Evolutionary conservation across 2,888 invertebrate genomes (phyloP), one percentile per base, ranked within the genome.

Genomic region (Sycophila texana): DNA sequence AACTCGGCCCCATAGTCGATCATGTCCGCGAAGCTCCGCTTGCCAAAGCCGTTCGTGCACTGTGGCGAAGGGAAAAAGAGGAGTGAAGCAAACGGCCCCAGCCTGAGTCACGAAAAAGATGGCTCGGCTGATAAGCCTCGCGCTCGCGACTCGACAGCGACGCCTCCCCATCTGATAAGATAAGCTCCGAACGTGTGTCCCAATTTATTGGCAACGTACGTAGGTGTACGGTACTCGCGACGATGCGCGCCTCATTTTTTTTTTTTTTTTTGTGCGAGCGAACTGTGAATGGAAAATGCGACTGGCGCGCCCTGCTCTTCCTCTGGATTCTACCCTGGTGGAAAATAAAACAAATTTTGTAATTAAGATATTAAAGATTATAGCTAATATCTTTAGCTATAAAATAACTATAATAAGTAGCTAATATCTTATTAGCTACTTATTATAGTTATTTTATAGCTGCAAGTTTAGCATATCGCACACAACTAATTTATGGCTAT

Each of bases 81-180:
- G 10, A 18, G 18, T 51, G 4, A 47, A 2, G 22, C 7, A 58
- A n/a, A 72, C 58, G 20, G 26, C 13, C 57, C 18, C 49, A 51
- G 51, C 58, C 20, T 71, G 70, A 71, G 58, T 49, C 13, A 18
- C 63, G 16, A 30, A n/a, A 26, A n/a, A 74, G 63, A 65, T 74
- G 74, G 65, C 72, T 72, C 72, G 53, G 7, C 49, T 18, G 71
- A 72, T 72, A 57, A 39, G 26, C 51, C 51, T 4, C 66, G 16
- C 55, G 22, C 65, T 63, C 65, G 63, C 65, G 14, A 18, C 14
- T 20, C 26, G 53, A 16, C 16, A n/a, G 16, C 49, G 49, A 49
- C n/a, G 10, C 39, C 1, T 63, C 12, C n/a, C n/a, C 39, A 61
- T 67, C 66, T 18, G 74, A 74, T 74, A 74, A 74, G 74, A 74